Percentiles rank a stretch among this genome's conserved stretches.
Conservation (phyloP, 2,888 invertebrate genomes). For the Cheilosia vulpina region DNA sequence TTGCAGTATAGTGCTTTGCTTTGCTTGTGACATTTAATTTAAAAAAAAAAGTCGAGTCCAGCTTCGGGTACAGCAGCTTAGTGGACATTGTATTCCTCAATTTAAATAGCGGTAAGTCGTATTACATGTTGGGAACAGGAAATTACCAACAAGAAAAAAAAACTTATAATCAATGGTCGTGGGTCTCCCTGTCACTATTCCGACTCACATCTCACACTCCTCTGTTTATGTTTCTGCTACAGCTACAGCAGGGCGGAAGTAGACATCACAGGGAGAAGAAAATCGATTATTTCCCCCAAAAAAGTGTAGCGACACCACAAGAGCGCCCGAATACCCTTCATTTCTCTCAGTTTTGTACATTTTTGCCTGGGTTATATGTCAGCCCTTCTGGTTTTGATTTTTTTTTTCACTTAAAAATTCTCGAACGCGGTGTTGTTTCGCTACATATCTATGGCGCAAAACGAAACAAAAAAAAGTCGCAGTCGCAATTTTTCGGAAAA, state of each 20-base stretch:
- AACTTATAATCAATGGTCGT: slow-evolving; percentile 35
- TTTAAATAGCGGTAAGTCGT: slow-evolving; percentile 62
- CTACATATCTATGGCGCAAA: not conserved
- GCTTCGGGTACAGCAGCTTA: not conserved
- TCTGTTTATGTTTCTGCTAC: slow-evolving; percentile 57
- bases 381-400: slow-evolving; percentile 41
- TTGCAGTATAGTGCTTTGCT: slow-evolving; percentile 39
- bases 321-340: slow-evolving; percentile 49
- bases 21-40: slow-evolving; percentile 48
- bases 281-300: slow-evolving; percentile 69
- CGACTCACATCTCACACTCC: slow-evolving; percentile 29
- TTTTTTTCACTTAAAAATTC: slow-evolving; percentile 9
- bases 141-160: slow-evolving; percentile 22
- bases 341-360: slow-evolving; percentile 18
- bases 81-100: slow-evolving; percentile 18
- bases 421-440: slow-evolving; percentile 16
- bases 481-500: slow-evolving; percentile 36
- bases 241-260: slow-evolving; percentile 59
- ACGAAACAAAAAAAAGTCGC: slow-evolving; percentile 7
- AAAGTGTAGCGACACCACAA: slow-evolving; percentile 51
- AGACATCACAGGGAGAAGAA: slow-evolving; percentile 71
- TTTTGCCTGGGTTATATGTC: slow-evolving; percentile 41
- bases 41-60: slow-evolving; percentile 24
- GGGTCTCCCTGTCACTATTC: slow-evolving; percentile 16
- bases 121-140: slow-evolving; percentile 16